Conservation (phyloP, 2,888 invertebrate species). For the Athetis lepigone region DNA sequence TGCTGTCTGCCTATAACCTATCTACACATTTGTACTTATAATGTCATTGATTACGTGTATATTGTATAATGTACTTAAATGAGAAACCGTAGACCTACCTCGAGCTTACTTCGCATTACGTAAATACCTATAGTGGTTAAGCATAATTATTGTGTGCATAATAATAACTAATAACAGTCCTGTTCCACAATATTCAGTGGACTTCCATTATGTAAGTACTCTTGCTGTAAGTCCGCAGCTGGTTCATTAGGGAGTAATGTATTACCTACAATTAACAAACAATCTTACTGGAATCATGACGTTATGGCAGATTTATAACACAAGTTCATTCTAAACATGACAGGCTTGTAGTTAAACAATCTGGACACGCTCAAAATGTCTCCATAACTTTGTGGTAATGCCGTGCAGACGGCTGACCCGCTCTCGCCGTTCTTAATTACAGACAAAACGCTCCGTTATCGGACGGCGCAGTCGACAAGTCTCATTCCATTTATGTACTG, state of each 20-base stretch:
- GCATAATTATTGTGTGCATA: slow-evolving; percentile 17
- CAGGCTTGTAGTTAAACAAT: slow-evolving; percentile 79
- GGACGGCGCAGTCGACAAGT: slow-evolving; percentile 77
- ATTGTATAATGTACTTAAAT: not conserved
- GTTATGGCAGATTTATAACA: slow-evolving; percentile 76
- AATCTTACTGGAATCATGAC: slow-evolving; percentile 70
- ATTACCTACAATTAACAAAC: slow-evolving; percentile 72
- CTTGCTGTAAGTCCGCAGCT: slow-evolving; percentile 47
- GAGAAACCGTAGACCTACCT: not conserved
- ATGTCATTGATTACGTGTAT: not conserved
- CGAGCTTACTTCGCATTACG: not conserved
- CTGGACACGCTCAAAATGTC: slow-evolving; percentile 80
- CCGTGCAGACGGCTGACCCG: slow-evolving; percentile 77
- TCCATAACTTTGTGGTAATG: slow-evolving; percentile 84
- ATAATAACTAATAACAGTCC: slow-evolving; percentile 26
- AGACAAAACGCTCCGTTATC: slow-evolving; percentile 88
- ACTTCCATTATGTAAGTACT: slow-evolving; percentile 38
- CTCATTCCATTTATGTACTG: slow-evolving; percentile 83
- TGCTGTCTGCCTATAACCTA: no score
- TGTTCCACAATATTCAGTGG: slow-evolving; percentile 30
- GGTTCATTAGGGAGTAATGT: slow-evolving; percentile 64
- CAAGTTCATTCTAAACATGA: slow-evolving; percentile 78
- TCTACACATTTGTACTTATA: no score
- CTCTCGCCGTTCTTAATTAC: slow-evolving; percentile 86
- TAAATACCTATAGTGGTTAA: not conserved